Conservation (phyloP, 2,113 vertebrate genomes). For the Podiceps cristatus region DNA sequence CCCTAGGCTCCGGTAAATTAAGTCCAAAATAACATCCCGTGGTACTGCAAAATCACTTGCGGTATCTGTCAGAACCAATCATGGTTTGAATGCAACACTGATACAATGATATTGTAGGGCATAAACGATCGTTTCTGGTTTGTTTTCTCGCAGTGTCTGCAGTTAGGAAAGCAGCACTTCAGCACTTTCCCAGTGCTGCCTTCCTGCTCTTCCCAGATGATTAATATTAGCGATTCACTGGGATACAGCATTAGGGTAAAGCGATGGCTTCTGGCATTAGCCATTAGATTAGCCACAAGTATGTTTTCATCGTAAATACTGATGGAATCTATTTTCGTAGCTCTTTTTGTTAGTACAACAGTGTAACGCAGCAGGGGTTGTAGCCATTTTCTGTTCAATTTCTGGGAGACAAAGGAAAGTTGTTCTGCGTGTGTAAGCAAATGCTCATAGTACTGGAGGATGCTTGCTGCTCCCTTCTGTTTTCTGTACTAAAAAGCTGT, state of each 20-base stretch:
- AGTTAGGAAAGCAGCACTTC: background rate
- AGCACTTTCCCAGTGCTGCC: background rate
- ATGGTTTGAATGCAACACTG: background rate
- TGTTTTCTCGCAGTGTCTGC: background rate
- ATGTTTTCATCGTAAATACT: background rate
- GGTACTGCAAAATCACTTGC: background rate
- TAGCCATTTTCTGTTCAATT: background rate
- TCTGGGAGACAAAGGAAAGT: background rate
- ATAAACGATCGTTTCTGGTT: background rate
- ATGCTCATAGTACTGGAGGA: background rate
- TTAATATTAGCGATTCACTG: background rate
- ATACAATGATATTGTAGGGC: background rate
- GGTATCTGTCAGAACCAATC: background rate
- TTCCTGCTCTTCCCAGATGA: background rate
- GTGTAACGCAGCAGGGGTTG: background rate
- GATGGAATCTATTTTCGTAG: background rate
- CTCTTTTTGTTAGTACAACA: background rate
- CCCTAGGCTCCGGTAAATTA: background rate
- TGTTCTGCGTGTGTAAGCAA: background rate
- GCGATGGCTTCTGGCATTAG: background rate
- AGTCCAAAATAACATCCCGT: background rate
- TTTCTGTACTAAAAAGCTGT: background rate
- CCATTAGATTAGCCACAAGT: background rate
- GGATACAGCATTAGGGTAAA: background rate
- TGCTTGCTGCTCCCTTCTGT: rapidly evolving